Evolutionary conservation across 2,888 invertebrate genomes (phyloP).

Genomic region (Leistus spinibarbis): DNA sequence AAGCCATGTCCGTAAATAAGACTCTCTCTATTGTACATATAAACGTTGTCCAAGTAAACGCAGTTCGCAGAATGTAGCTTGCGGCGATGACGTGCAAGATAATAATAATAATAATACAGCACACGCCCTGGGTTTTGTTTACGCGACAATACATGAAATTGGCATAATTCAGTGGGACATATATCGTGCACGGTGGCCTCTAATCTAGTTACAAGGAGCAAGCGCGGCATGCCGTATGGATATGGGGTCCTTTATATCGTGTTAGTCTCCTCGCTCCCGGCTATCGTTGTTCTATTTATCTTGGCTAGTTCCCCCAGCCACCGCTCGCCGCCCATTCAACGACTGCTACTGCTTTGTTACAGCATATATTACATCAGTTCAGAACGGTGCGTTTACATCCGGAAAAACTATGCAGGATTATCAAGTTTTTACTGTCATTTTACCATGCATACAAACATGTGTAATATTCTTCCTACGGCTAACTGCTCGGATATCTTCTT

Average conservation of each 20-base stretch:
- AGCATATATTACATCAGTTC: constrained; percentile 19
- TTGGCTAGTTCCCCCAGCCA: constrained; percentile 51
- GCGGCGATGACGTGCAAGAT: constrained; percentile 24
- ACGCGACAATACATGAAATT: constrained; percentile 33
- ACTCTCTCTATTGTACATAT: no score
- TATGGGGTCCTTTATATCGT: constrained; percentile 55
- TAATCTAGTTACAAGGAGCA: constrained; percentile 55
- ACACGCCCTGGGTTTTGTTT: constrained; percentile 1
- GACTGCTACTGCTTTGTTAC: background rate
- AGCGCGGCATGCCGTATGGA: constrained; percentile 42
- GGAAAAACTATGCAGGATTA: constrained; percentile 17
- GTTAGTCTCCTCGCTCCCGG: constrained; percentile 55
- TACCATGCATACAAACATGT: background rate
- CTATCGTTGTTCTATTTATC: constrained; percentile 57
- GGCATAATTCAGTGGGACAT: constrained; percentile 45
- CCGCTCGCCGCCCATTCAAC: constrained; percentile 2
- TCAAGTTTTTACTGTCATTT: constrained; percentile 9
- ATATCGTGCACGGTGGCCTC: constrained; percentile 47
- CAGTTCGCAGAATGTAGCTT: constrained; percentile 12
- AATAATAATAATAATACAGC: background rate
- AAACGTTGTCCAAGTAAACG: background rate
- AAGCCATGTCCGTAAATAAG: no score
- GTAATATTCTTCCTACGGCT: background rate
- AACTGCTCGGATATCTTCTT: background rate
- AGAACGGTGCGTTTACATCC: constrained; percentile 1